Evolutionary conservation across 2,888 invertebrate species (phyloP).

Genomic region (Agrotis ipsilon): DNA sequence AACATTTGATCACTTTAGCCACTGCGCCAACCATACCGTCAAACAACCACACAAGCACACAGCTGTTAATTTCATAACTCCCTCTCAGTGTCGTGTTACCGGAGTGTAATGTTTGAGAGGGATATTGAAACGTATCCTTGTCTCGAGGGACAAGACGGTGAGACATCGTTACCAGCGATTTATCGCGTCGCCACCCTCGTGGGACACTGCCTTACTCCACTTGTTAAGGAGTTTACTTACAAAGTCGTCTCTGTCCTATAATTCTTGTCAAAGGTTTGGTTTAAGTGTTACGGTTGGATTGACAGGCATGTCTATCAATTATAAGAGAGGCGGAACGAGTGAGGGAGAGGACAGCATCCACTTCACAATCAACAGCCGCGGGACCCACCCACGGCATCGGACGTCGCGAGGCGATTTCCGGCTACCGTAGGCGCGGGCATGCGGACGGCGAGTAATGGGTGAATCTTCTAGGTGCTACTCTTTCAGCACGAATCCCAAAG

Average conservation of each 20-base stretch:
- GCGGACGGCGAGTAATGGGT: no score
- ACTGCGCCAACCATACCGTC: no score
- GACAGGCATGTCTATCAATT: no score
- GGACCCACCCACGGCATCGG: no score
- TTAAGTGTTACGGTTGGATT: background rate
- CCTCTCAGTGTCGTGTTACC: conserved; percentile 29
- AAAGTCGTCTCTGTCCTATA: background rate
- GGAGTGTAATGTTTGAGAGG: conserved; percentile 25
- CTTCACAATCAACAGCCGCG: no score
- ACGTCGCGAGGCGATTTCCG: no score
- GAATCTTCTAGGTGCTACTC: no score
- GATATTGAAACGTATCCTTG: conserved; percentile 48
- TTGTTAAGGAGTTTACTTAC: conserved; percentile 17
- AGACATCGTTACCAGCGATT: conserved; percentile 49
- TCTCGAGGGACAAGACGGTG: conserved; percentile 23
- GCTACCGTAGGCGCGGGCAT: no score
- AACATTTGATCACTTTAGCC: no score
- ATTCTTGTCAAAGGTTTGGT: background rate
- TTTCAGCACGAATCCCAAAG: no score
- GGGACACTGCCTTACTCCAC: conserved; percentile 19
- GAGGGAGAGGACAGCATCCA: no score
- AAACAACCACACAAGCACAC: background rate
- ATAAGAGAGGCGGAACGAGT: no score
- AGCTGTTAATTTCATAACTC: conserved; percentile 15
- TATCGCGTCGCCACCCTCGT: conserved; percentile 31